A percentile compares a stretch with the other conserved stretches of the same genome.
These are phyloP conservation scores for Triplophysa tibetana DNA, from an alignment of 2,113 vertebrate genomes.

Conservation along the genomic window DNA sequence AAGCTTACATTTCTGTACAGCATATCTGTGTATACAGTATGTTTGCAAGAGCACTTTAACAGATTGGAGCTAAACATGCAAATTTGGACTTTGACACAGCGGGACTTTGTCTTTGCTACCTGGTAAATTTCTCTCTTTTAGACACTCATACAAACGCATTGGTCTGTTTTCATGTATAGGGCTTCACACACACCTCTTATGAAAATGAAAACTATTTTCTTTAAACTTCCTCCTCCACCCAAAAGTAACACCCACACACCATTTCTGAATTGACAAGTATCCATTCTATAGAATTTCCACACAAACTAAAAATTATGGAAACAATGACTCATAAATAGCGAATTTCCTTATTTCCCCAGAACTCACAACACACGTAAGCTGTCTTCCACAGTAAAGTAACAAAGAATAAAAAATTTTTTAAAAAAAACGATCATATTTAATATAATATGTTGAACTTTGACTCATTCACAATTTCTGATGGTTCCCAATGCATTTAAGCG, in stretches of 20 bases:
- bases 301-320: background rate
- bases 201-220: conserved; percentile 26
- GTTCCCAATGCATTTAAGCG: background rate
- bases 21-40: background rate
- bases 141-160: background rate
- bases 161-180: background rate
- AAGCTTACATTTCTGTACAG: background rate
- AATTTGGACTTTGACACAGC: background rate
- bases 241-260: background rate
- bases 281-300: background rate
- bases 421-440: too few species aligned
- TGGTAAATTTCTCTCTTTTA: background rate
- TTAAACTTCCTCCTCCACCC: background rate
- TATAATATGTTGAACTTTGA: background rate
- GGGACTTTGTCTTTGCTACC: background rate
- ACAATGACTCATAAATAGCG: background rate
- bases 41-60: background rate
- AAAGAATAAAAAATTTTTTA: too few species aligned
- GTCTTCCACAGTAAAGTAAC: background rate
- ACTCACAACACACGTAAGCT: background rate
- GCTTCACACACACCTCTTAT: conserved; percentile 5
- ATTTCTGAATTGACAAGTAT: background rate
- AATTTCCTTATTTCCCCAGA: background rate
- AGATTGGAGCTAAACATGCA: conserved; percentile 2
- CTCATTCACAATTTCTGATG: too few species aligned